Evolutionary conservation across 1,140 invertebrate genomes (phyloP).

Genomic region (Coelopa frigida): DNA sequence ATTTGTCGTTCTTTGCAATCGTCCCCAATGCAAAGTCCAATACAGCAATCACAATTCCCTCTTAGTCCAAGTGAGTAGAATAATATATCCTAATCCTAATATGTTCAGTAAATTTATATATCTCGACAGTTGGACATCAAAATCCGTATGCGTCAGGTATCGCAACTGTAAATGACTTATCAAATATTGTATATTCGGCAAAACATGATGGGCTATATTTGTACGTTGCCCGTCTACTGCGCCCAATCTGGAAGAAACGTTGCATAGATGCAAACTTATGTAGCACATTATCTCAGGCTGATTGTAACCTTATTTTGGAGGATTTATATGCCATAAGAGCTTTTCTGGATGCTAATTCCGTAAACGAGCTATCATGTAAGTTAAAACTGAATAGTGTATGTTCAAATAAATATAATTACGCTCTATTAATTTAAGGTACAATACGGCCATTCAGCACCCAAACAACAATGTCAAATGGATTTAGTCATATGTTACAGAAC

Average conservation of each 20-base stretch:
- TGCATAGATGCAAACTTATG: slow-evolving; percentile 51
- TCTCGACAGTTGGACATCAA: slow-evolving; percentile 7
- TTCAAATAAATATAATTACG: not conserved
- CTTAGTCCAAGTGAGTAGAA: slow-evolving; percentile 33
- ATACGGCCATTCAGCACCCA: slow-evolving; percentile 20
- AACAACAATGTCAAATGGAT: slow-evolving; percentile 39
- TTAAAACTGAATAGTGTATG: slow-evolving; percentile 14
- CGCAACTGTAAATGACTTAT: slow-evolving; percentile 24
- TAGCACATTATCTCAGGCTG: slow-evolving; percentile 47
- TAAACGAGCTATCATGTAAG: slow-evolving; percentile 36
- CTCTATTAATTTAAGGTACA: slow-evolving; percentile 2
- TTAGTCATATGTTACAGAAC: slow-evolving; percentile 26
- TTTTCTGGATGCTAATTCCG: slow-evolving; percentile 46
- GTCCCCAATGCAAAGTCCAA: slow-evolving; percentile 1
- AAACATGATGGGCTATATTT: slow-evolving; percentile 93
- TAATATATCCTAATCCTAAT: not conserved
- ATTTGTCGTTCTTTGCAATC: slow-evolving; percentile 1
- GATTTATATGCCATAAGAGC: slow-evolving; percentile 47
- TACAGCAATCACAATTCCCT: slow-evolving; percentile 18
- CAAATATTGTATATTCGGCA: slow-evolving; percentile 45
- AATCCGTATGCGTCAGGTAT: slow-evolving; percentile 5
- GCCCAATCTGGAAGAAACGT: slow-evolving; percentile 70
- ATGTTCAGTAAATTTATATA: not conserved
- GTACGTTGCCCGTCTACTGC: slow-evolving; percentile 76
- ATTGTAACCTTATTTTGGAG: slow-evolving; percentile 46